phyloP scores from a whole-genome alignment of 2,797 vertebrate genomes.

The Garrulus glandarius region DNA sequence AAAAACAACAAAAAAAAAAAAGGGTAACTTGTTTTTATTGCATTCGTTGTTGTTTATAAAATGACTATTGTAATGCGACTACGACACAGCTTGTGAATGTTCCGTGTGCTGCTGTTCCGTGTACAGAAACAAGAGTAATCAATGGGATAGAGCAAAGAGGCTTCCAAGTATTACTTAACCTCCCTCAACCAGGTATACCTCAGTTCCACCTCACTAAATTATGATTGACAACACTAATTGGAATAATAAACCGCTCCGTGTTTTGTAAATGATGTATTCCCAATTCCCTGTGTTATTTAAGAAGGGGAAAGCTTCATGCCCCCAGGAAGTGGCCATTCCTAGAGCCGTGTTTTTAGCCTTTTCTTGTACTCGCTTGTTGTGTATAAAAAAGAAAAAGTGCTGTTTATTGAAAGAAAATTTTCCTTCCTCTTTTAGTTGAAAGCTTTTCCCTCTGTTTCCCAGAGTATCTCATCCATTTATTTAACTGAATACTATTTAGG shows the following conservation, averaged over 20 bases:
- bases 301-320: constrained; percentile 76
- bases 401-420: constrained; percentile 71
- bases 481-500: constrained; percentile 76
- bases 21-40: constrained; percentile 87
- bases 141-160: constrained; percentile 85
- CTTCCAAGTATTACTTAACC: constrained; percentile 96
- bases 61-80: constrained; percentile 94
- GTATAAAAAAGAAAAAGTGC: constrained; percentile 72
- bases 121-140: constrained; percentile 88
- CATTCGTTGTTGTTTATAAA: constrained; percentile 91
- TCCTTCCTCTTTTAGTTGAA: constrained; percentile 59
- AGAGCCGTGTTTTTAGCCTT: constrained; percentile 78
- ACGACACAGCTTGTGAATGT: constrained; percentile 99
- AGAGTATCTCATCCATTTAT: constrained; percentile 69
- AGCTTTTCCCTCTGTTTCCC: constrained; percentile 68
- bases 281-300: constrained; percentile 80
- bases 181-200: constrained; percentile 99
- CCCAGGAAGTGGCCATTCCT: constrained; percentile 78
- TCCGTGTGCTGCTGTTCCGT: constrained; percentile 95
- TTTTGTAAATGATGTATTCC: constrained; percentile 82
- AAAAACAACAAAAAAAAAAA: constrained; percentile 62
- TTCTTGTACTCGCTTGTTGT: constrained; percentile 76
- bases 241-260: constrained; percentile 78
- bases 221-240: constrained; percentile 86
- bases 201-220: constrained; percentile 88